Evolutionary conservation across 2,113 vertebrate genomes (phyloP).

Genomic region (Toxotes chatareus): DNA sequence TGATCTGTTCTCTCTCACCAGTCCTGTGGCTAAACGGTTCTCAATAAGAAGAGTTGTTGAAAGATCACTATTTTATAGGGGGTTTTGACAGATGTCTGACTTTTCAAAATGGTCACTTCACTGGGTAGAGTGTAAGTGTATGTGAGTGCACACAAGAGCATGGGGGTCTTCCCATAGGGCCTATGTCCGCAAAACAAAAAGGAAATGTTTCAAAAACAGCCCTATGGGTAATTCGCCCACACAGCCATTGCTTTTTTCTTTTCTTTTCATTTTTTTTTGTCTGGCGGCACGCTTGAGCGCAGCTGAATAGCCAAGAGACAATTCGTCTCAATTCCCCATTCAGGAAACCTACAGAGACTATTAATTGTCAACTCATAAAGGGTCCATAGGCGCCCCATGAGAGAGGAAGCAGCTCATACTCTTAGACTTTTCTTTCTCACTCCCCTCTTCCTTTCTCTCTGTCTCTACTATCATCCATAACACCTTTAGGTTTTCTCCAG

Average conservation of each 20-base stretch:
- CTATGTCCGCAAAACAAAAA: constrained; percentile 68
- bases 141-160: neutral
- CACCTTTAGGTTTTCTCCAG: constrained; percentile 64
- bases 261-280: constrained; percentile 65
- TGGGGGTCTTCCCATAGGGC: constrained; percentile 52
- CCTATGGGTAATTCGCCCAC: constrained; percentile 68
- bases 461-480: constrained; percentile 64
- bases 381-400: constrained; percentile 53
- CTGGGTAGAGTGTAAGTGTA: constrained; percentile 26
- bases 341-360: constrained; percentile 79
- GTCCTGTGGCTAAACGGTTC: neutral
- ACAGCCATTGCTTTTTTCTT: constrained; percentile 65
- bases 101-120: constrained; percentile 44
- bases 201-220: constrained; percentile 77
- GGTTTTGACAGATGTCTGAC: constrained; percentile 52
- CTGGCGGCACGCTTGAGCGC: constrained; percentile 77
- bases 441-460: constrained; percentile 41
- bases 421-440: constrained; percentile 46
- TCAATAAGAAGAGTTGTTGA: constrained; percentile 46
- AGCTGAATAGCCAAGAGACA: constrained; percentile 79
- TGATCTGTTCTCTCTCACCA: constrained; percentile 62
- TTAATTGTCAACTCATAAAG: constrained; percentile 83
- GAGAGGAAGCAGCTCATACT: constrained; percentile 67
- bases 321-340: constrained; percentile 81
- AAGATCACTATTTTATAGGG: constrained; percentile 57